These are phyloP conservation scores for Delia radicum DNA, from an alignment of 1,140 invertebrate genomes.

Conservation along the genomic window DNA sequence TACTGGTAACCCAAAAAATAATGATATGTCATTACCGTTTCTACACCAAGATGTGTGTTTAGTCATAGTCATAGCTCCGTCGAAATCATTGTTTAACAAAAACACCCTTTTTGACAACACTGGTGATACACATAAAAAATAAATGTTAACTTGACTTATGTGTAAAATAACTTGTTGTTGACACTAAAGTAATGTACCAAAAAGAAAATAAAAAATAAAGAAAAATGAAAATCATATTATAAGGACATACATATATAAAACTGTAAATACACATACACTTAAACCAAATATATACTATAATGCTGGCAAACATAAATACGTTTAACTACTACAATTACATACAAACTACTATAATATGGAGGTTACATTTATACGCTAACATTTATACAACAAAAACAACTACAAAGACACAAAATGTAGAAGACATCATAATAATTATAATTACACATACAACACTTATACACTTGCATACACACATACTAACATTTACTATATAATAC, in stretches of 20 bases:
- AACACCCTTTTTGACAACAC: too few relatives aligned
- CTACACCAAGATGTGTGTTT: too few relatives aligned
- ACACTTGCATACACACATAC: background rate
- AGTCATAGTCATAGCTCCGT: too few relatives aligned
- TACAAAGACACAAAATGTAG: background rate
- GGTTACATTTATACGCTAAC: background rate
- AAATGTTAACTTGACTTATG: background rate
- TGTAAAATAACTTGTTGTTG: constrained; percentile 4
- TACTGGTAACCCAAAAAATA: too few relatives aligned
- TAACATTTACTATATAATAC: background rate
- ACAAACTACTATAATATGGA: background rate
- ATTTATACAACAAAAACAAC: background rate
- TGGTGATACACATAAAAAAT: too few relatives aligned
- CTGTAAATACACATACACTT: background rate
- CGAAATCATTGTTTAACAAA: too few relatives aligned
- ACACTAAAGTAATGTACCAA: background rate
- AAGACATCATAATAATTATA: constrained; percentile 5
- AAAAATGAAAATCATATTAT: background rate
- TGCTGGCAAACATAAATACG: background rate
- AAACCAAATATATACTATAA: background rate
- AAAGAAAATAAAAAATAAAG: background rate
- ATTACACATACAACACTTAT: background rate
- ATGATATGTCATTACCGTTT: too few relatives aligned
- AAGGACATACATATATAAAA: background rate
- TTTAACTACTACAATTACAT: background rate